Evolutionary conservation across 2,888 invertebrate genomes (phyloP), one percentile per base, ranked within the genome.

Genomic region (Oxystoma pomonae): DNA sequence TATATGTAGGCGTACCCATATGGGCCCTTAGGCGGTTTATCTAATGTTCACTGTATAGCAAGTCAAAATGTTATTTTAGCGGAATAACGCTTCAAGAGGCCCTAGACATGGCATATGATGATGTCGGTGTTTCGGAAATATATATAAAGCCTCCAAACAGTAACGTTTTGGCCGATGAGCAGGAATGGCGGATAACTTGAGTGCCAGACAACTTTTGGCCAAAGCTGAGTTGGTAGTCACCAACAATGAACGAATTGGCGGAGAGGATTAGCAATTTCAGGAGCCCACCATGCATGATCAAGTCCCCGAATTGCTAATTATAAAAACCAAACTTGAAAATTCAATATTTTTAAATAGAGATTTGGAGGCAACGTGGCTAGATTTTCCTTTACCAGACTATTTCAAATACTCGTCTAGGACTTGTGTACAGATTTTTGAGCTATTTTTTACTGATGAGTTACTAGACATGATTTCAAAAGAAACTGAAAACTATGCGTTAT

Each of bases 11-110:
- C n/a, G n/a, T n/a, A n/a, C n/a, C n/a, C n/a, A n/a, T n/a, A n/a
- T n/a, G n/a, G n/a, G n/a, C n/a, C n/a, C n/a, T n/a, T n/a, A n/a
- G n/a, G n/a, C n/a, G n/a, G n/a, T n/a, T n/a, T n/a, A n/a, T n/a
- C n/a, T n/a, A n/a, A n/a, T n/a, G n/a, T n/a, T n/a, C n/a, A n/a
- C n/a, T n/a, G n/a, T n/a, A n/a, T n/a, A n/a, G n/a, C n/a, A n/a
- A n/a, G n/a, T n/a, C n/a, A n/a, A n/a, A n/a, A n/a, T n/a, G n/a
- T 55, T 20, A 35, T 60, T 60, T 35, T 21, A 60, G 60, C 20
- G 55, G 60, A 22, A 22, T 60, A 5, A 60, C 55, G 17, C 56
- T 60, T 18, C 16, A 60, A 19, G 60, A 60, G 20, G 56, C 60
- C 19, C 20, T 60, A 35, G 60, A 60, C 20, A 56, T 60, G 16